Conservation (phyloP, 1,140 invertebrate genomes). For the Adoxophyes honmai region DNA sequence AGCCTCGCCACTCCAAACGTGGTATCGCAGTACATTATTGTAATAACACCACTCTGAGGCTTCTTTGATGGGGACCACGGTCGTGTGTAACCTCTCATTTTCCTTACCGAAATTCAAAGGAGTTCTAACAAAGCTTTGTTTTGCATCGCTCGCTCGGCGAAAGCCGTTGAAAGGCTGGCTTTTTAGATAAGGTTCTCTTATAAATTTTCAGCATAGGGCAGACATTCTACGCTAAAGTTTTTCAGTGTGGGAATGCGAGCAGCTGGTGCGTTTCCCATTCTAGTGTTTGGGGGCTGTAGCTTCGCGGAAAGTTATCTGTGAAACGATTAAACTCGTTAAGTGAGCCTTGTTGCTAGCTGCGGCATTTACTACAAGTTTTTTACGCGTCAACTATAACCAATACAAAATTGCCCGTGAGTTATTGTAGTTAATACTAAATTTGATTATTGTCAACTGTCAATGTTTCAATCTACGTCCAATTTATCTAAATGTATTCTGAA, state of each 20-base stretch:
- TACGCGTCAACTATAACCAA: too few species aligned
- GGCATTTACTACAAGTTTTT: too few species aligned
- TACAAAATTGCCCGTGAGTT: too few species aligned
- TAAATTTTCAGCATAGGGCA: slow-evolving; percentile 59
- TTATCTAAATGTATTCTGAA: too few species aligned
- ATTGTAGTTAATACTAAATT: too few species aligned
- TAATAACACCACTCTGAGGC: slow-evolving; percentile 61
- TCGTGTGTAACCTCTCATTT: slow-evolving; percentile 69
- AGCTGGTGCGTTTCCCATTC: slow-evolving; percentile 52
- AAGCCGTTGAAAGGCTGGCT: slow-evolving; percentile 65
- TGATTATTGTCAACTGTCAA: too few species aligned
- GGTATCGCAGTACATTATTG: slow-evolving; percentile 61
- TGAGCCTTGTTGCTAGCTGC: slow-evolving; percentile 22
- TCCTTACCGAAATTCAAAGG: slow-evolving; percentile 72
- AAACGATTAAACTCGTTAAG: slow-evolving; percentile 36
- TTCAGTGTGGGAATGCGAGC: slow-evolving; percentile 58
- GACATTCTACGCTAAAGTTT: slow-evolving; percentile 59
- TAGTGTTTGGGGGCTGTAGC: slow-evolving; percentile 34
- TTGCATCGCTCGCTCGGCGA: slow-evolving; percentile 59
- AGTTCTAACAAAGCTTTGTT: slow-evolving; percentile 71
- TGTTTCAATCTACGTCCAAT: too few species aligned
- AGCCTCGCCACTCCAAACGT: slow-evolving; percentile 37
- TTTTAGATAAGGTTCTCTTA: slow-evolving; percentile 74
- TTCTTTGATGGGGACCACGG: slow-evolving; percentile 55
- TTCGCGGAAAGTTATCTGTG: slow-evolving; percentile 36